Base-by-base conservation (phyloP, 1,140 invertebrate species). In the Caenorhabditis inopinata region DNA sequence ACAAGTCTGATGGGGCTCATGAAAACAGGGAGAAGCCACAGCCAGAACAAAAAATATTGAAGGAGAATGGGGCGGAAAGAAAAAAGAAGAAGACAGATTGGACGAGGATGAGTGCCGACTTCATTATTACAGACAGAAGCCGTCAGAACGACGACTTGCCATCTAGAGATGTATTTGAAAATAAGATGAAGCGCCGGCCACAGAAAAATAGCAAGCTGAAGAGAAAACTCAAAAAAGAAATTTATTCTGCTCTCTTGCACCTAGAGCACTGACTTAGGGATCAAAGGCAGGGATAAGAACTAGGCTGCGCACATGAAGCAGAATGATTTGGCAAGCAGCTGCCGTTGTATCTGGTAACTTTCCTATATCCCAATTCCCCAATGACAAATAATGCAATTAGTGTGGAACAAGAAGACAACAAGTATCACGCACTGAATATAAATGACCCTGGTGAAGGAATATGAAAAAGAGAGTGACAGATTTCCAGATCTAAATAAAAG, bases 341-440 rank as follows among this genome's bases (percentile, higher is more conserved):
- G 58, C 58, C 38, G 58, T 32, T 68, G 51, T 58, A 58, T 68
- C 58, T 68, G 58, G 58, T 18, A 32, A 42, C 38, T 42, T 14
- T 11, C 32, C 32, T 68, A 38, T 42, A 7, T 14, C 29, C 58
- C 32, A 68, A 68, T 68, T 68, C 58, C 58, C 58, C 58, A 68
- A 68, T 38, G 58, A 38, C 58, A 38, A 68, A 68, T 68, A 68
- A 68, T 68, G 38, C 58, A 68, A 68, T 68, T 68, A 68, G 58
- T 68, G 32, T 29, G 27, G 32, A 32, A 38, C 58, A 68, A 68
- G 58, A 68, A 68, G 58, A 38, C 58, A 68, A 68, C 5, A 68
- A 68, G 58, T 68, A 68, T 68, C 58, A 68, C 58, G 58, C 58
- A 68, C 25, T 68, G 58, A 68, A 68, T 68, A 68, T 68, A 68